Conservation (phyloP, 2,888 invertebrate genomes). For the Noctua fimbriata region DNA sequence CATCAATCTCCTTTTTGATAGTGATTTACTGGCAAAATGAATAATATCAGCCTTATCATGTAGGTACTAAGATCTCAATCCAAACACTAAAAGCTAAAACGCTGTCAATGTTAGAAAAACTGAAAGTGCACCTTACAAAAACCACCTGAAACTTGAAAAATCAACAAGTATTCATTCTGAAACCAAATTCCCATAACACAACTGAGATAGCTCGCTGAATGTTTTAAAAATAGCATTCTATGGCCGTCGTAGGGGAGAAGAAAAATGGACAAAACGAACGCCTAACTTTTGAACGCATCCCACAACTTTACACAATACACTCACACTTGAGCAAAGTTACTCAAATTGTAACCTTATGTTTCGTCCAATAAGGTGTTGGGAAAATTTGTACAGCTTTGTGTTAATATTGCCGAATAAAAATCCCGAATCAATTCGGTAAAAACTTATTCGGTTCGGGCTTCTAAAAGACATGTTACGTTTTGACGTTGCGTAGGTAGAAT, state of each 20-base stretch:
- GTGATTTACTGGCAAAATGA: background rate
- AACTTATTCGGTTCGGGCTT: constrained; percentile 62
- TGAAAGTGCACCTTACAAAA: constrained; percentile 10
- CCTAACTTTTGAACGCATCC: constrained; percentile 74
- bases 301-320: constrained; percentile 52
- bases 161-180: constrained; percentile 64
- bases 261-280: constrained; percentile 73
- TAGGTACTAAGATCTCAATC: background rate
- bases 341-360: constrained; percentile 44
- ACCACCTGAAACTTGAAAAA: constrained; percentile 40
- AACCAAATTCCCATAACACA: constrained; percentile 63
- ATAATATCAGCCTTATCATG: background rate
- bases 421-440: constrained; percentile 67
- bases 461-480: constrained; percentile 73
- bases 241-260: constrained; percentile 65
- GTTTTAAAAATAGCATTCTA: constrained; percentile 67
- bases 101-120: background rate
- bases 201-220: constrained; percentile 61
- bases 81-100: background rate
- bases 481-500: constrained; percentile 72
- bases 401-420: constrained; percentile 61
- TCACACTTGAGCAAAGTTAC: background rate
- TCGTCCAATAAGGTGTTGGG: background rate
- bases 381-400: constrained; percentile 31
- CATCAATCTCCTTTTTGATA: background rate